These are phyloP conservation scores for Acanthurus tractus DNA, from an alignment of 2,797 vertebrate species.

Conservation along the genomic window DNA sequence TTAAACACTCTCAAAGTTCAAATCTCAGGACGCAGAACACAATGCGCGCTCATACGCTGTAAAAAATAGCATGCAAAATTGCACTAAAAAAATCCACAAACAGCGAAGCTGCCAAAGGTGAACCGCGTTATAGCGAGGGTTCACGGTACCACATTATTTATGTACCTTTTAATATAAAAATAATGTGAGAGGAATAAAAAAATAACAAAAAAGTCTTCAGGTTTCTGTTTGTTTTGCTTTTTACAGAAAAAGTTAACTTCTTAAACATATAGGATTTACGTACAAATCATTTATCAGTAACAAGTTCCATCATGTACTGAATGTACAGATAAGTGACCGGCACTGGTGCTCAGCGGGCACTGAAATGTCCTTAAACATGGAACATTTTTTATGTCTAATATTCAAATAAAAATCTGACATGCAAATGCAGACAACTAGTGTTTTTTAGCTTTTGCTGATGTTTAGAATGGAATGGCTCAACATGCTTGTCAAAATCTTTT, in stretches of 20 bases:
- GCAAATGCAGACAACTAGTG: neutral
- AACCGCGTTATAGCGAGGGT: no score
- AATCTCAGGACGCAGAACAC: no score
- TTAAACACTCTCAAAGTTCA: no score
- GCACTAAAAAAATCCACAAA: no score
- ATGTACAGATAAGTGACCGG: neutral
- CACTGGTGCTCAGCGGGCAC: neutral
- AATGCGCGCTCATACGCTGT: no score
- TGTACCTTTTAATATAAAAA: conserved; percentile 21
- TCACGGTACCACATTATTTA: conserved; percentile 39
- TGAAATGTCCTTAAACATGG: neutral
- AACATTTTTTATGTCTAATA: neutral
- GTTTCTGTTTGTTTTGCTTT: neutral
- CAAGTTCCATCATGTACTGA: neutral
- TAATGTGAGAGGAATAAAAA: conserved; percentile 26
- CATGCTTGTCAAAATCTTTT: neutral
- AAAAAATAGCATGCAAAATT: no score
- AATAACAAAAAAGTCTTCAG: no score
- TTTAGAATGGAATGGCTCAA: neutral
- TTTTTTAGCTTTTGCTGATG: neutral
- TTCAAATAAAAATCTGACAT: neutral
- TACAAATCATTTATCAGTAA: neutral
- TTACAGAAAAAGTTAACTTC: neutral
- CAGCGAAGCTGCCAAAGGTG: no score
- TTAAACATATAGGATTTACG: neutral